A percentile compares a stretch with the other conserved stretches of the same genome.
Evolutionary conservation across 2,888 invertebrate species (phyloP).

Genomic region (Hydroisotoma schaefferi): DNA sequence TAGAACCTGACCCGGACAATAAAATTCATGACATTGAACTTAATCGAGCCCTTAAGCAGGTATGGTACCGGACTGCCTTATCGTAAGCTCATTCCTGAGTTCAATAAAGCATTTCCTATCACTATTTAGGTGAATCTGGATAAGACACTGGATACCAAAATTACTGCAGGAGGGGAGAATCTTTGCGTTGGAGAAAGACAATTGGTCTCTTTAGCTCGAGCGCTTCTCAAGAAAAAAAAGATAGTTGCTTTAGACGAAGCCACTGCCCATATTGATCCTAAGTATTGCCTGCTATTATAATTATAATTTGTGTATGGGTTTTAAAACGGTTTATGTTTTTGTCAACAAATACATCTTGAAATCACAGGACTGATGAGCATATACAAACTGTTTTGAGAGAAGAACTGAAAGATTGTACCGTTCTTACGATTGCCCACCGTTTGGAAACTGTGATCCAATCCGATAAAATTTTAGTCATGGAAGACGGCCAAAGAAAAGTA

Average conservation of each 20-base stretch:
- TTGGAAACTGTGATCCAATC: slow-evolving; percentile 91
- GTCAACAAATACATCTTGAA: too few relatives aligned
- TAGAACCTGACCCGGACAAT: too few relatives aligned
- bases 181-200: slow-evolving; percentile 61
- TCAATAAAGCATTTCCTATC: too few relatives aligned
- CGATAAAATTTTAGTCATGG: slow-evolving; percentile 83
- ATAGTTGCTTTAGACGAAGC: slow-evolving; percentile 60
- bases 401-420: slow-evolving; percentile 76
- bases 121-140: too few relatives aligned
- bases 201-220: slow-evolving; percentile 61
- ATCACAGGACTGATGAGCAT: too few relatives aligned
- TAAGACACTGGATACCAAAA: too few relatives aligned
- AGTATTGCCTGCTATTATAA: too few relatives aligned
- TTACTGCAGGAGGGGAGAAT: slow-evolving; percentile 51
- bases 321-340: too few relatives aligned
- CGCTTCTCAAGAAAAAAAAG: slow-evolving; percentile 57
- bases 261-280: slow-evolving; percentile 61
- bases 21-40: neutral
- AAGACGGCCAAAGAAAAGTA: slow-evolving; percentile 59
- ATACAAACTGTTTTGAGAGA: slow-evolving; percentile 77
- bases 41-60: too few relatives aligned
- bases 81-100: too few relatives aligned
- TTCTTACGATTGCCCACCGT: slow-evolving; percentile 84
- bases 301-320: too few relatives aligned
- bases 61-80: too few relatives aligned